Conservation (phyloP, 2,113 vertebrate genomes). For the Nycticebus coucang region DNA sequence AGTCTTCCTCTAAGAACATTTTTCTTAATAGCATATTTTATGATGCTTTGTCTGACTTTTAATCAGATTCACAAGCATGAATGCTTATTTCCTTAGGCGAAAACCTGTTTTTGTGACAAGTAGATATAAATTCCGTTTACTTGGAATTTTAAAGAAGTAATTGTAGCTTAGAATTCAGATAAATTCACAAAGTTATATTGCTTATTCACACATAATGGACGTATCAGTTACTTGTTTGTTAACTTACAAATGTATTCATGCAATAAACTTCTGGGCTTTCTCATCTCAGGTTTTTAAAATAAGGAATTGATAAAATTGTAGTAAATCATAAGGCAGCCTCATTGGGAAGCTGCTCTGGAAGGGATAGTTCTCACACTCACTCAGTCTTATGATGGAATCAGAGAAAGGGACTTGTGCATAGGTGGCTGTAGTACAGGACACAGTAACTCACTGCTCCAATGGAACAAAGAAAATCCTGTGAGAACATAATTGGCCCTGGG, state of each 20-base stretch:
- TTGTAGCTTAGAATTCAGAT: not conserved
- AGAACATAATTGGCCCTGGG: not conserved
- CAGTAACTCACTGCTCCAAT: fast-evolving
- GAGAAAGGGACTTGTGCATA: not conserved
- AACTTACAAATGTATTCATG: fast-evolving
- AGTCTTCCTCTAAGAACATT: not conserved
- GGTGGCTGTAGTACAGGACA: not conserved
- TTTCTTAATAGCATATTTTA: not conserved
- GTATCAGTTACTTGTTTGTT: not conserved
- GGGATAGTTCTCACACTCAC: not conserved
- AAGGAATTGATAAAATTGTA: fast-evolving
- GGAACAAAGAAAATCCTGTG: not conserved
- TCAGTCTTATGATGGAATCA: not conserved
- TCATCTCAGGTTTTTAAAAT: not conserved
- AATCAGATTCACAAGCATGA: not conserved
- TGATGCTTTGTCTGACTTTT: not conserved
- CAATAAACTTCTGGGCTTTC: not conserved
- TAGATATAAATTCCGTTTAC: not conserved
- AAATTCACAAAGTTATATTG: not conserved
- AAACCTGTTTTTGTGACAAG: not conserved
- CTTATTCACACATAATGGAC: fast-evolving
- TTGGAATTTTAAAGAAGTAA: not conserved
- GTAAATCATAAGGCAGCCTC: not conserved
- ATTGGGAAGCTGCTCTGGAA: not conserved
- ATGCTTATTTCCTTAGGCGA: not conserved